A percentile compares a stretch with the other conserved stretches of the same genome.
phyloP scores from a whole-genome alignment of 2,113 vertebrate species.

The Isichthys henryi region DNA sequence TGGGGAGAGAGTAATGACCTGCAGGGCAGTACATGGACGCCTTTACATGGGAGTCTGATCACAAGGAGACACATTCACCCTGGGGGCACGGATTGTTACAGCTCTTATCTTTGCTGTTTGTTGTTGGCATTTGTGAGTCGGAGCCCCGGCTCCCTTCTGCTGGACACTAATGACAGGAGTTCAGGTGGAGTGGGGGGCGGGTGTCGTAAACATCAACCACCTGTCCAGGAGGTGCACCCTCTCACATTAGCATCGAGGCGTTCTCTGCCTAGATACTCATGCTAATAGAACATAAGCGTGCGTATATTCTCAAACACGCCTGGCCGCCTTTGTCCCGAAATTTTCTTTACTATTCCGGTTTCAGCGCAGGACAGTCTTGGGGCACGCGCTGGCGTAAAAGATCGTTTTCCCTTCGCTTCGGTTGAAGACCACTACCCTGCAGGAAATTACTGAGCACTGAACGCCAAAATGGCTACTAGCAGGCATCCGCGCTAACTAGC shows the following conservation, averaged over 20 bases:
- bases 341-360: background rate
- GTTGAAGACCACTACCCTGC: background rate
- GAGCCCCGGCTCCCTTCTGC: background rate
- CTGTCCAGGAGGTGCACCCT: background rate
- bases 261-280: background rate
- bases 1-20: background rate
- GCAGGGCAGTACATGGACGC: background rate
- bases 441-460: background rate
- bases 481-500: background rate
- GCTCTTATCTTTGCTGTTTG: slow-evolving; percentile 16
- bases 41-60: background rate
- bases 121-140: background rate
- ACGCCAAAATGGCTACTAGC: background rate
- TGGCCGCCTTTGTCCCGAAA: background rate
- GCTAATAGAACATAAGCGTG: background rate
- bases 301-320: background rate
- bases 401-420: background rate
- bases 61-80: background rate
- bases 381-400: background rate
- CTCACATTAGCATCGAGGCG: background rate
- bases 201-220: background rate
- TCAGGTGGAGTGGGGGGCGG: background rate
- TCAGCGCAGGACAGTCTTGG: background rate
- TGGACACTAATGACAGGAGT: slow-evolving; percentile 8
- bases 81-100: background rate